Evolutionary conservation across 1,140 invertebrate species (phyloP).

Genomic region (Adelges cooleyi): DNA sequence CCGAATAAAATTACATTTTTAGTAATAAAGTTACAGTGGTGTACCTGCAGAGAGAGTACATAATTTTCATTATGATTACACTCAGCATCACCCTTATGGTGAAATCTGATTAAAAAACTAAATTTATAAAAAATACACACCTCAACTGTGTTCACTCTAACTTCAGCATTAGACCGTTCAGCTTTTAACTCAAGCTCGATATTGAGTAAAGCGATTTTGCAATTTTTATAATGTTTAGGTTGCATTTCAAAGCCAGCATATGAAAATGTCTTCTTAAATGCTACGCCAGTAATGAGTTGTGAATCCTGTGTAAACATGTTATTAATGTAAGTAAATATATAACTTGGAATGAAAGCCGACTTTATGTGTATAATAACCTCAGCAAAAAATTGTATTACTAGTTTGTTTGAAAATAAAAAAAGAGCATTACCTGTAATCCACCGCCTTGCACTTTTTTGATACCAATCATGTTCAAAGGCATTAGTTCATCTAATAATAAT

Average conservation of each 20-base stretch:
- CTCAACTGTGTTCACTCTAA: constrained; percentile 81
- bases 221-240: constrained; percentile 81
- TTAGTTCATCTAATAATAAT: constrained; percentile 76
- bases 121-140: no score
- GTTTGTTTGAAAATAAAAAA: no score
- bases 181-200: constrained; percentile 97
- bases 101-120: no score
- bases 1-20: no score
- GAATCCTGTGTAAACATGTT: constrained; percentile 60
- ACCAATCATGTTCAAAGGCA: constrained; percentile 98
- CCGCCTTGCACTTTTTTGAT: constrained; percentile 98
- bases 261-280: constrained; percentile 99
- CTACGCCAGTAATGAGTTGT: constrained; percentile 81
- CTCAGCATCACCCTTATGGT: no score
- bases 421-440: constrained; percentile 57
- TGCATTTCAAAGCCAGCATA: constrained; percentile 99
- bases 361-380: no score
- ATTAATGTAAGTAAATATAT: no score
- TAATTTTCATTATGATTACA: no score
- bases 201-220: constrained; percentile 94
- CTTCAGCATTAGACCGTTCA: constrained; percentile 96
- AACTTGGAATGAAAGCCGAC: no score
- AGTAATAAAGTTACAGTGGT: no score
- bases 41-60: no score
- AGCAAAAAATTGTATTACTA: no score